phyloP scores from a whole-genome alignment of 2,113 vertebrate genomes.

The Lophura nycthemera region DNA sequence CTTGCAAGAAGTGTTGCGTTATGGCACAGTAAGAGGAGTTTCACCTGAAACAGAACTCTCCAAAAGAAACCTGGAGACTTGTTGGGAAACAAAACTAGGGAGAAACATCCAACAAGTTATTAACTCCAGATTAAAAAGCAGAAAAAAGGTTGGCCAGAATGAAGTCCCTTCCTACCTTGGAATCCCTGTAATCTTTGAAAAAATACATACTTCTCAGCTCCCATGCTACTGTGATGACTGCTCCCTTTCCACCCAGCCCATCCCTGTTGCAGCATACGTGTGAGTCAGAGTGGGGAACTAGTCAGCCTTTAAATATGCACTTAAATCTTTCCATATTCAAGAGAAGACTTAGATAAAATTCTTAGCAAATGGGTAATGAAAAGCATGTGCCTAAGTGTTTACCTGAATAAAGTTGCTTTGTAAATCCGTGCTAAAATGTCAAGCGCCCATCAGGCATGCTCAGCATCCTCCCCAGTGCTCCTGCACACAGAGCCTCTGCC shows the following conservation, averaged over 20 bases:
- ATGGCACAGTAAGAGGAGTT: background rate
- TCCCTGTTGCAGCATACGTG: background rate
- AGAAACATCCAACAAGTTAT: background rate
- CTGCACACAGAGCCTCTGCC: background rate
- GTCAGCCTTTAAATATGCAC: conserved; percentile 15
- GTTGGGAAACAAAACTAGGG: background rate
- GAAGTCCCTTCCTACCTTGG: background rate
- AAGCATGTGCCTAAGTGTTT: conserved; percentile 30
- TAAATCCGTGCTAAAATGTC: conserved; percentile 29
- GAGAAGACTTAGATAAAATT: background rate
- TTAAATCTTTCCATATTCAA: conserved; percentile 42
- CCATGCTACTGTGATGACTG: accelerated
- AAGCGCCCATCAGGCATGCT: background rate
- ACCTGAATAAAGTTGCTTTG: conserved; percentile 41
- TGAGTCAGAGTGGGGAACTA: conserved; percentile 24
- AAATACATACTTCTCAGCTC: background rate
- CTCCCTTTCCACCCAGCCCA: conserved; percentile 18
- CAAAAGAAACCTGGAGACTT: background rate
- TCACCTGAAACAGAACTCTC: background rate
- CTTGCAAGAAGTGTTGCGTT: background rate
- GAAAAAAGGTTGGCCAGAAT: background rate
- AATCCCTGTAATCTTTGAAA: background rate
- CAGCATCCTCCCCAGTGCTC: background rate
- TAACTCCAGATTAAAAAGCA: background rate
- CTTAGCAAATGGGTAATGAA: conserved; percentile 5